Conservation (phyloP, 2,797 vertebrate species). For the Halcyon leucocephala region DNA sequence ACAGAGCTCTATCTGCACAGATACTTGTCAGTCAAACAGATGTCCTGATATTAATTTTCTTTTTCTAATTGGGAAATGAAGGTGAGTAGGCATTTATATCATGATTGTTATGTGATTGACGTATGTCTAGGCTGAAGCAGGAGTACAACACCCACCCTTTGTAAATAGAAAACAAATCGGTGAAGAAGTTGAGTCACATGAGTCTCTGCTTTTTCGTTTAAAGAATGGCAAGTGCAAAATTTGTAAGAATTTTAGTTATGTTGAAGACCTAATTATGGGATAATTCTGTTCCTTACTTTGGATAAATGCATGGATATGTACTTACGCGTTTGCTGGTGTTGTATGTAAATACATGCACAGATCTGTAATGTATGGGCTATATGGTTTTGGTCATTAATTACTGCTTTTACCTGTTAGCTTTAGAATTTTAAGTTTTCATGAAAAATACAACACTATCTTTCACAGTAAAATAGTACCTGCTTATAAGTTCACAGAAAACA, state of each 20-base stretch:
- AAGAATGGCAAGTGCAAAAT: background rate
- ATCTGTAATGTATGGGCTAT: background rate
- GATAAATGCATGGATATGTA: background rate
- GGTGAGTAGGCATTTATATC: conserved; percentile 53
- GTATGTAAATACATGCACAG: background rate
- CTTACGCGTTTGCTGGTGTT: background rate
- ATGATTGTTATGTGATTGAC: conserved; percentile 37
- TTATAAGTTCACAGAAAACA: background rate
- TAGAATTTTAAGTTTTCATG: background rate
- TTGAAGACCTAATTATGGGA: background rate
- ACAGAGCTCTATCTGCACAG: conserved; percentile 10
- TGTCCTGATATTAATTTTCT: conserved; percentile 36
- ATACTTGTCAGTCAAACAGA: conserved; percentile 58
- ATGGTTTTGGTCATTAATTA: background rate
- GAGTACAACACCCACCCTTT: background rate
- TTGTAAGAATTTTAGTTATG: fast-evolving
- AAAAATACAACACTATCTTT: background rate
- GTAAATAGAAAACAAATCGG: conserved; percentile 5
- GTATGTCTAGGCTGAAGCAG: conserved; percentile 1
- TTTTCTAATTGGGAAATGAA: conserved; percentile 63
- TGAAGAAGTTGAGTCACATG: background rate
- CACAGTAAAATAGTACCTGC: background rate
- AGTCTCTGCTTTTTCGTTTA: background rate
- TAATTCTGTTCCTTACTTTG: background rate
- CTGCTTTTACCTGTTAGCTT: background rate